Conservation (phyloP, 2,797 vertebrate species). For the Apogon talboti region DNA sequence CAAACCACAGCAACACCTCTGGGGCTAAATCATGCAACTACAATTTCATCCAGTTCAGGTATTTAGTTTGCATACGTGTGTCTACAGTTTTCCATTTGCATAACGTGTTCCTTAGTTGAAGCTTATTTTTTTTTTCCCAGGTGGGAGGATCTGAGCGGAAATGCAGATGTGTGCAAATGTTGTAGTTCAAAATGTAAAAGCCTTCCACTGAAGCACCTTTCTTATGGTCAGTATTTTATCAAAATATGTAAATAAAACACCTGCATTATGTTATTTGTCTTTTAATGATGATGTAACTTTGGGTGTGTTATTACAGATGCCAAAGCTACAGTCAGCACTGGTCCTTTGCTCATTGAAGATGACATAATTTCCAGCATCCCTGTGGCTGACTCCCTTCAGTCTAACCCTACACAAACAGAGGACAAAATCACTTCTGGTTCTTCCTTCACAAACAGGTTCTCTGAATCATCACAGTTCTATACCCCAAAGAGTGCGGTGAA, state of each 20-base stretch:
- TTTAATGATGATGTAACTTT: not conserved
- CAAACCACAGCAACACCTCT: conserved; percentile 50
- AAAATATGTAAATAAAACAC: not conserved
- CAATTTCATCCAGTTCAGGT: conserved; percentile 69
- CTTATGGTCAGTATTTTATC: conserved; percentile 50
- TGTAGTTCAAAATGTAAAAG: conserved; percentile 75
- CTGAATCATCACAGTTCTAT: not conserved
- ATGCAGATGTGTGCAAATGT: conserved; percentile 67
- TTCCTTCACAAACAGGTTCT: not conserved
- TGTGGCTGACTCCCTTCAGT: not conserved
- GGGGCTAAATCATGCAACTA: conserved; percentile 80
- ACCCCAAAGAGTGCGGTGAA: conserved; percentile 39
- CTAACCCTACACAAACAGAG: conserved; percentile 1
- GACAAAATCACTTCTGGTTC: conserved; percentile 7
- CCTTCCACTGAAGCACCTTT: conserved; percentile 10
- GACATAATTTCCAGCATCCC: not conserved
- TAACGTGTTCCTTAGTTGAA: not conserved
- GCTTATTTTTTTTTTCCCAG: conserved; percentile 41
- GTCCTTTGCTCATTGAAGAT: conserved; percentile 64
- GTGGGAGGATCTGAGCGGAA: conserved; percentile 75
- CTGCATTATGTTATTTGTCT: fast-evolving
- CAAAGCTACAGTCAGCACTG: conserved; percentile 55
- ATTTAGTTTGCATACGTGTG: not conserved
- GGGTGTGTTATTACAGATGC: conserved; percentile 45
- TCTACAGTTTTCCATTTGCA: not conserved